These are phyloP conservation scores for Siniperca knerii DNA, from an alignment of 2,113 vertebrate genomes.

Conservation along the genomic window DNA sequence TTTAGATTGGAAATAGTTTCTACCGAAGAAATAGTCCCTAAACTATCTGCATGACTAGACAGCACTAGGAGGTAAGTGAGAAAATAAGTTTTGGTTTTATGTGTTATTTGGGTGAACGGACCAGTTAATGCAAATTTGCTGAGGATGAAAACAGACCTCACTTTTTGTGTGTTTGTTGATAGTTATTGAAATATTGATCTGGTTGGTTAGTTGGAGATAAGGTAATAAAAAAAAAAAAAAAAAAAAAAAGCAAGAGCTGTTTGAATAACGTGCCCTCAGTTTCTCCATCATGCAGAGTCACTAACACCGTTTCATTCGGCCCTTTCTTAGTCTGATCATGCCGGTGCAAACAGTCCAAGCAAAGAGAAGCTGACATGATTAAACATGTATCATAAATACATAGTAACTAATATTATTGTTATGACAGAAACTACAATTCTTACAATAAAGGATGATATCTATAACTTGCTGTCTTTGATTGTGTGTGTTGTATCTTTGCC, in stretches of 20 bases:
- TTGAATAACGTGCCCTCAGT: too few relatives aligned
- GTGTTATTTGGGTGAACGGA: neutral
- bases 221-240: too few relatives aligned
- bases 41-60: neutral
- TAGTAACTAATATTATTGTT: neutral
- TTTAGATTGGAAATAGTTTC: neutral
- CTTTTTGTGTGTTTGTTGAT: too few relatives aligned
- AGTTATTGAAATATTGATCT: neutral
- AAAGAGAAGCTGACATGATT: too few relatives aligned
- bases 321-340: neutral
- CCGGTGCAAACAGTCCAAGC: neutral
- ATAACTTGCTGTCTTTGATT: neutral
- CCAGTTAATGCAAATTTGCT: too few relatives aligned
- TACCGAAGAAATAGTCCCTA: neutral
- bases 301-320: neutral
- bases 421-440: neutral
- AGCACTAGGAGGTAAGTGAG: neutral
- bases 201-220: too few relatives aligned
- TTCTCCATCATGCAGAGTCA: neutral
- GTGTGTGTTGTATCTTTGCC: constrained; percentile 47
- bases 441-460: neutral
- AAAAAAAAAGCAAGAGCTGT: too few relatives aligned
- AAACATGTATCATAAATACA: neutral
- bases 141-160: too few relatives aligned
- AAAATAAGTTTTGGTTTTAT: neutral